A percentile compares a stretch with the other conserved stretches of the same genome.
phyloP scores from a whole-genome alignment of 2,888 invertebrate species.

The Sinodicranocentrus sp. region DNA sequence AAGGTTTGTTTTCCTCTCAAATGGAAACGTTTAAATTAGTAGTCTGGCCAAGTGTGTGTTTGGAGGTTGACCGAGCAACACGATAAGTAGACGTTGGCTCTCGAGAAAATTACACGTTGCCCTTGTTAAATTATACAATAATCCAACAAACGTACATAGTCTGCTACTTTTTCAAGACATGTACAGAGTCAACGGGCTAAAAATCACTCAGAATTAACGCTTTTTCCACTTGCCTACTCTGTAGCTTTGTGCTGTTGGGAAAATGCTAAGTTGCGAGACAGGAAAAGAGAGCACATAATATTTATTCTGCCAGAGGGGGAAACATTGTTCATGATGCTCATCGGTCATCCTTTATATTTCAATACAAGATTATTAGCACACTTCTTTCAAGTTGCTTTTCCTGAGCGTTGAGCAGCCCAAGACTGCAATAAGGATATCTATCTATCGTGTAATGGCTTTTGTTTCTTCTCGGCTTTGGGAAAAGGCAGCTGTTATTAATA shows the following conservation, averaged over 20 bases:
- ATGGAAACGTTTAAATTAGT: constrained; percentile 67
- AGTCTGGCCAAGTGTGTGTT: constrained; percentile 66
- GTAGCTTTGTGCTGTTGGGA: too few relatives aligned
- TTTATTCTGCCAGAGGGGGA: constrained; percentile 47
- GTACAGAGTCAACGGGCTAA: too few relatives aligned
- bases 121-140: constrained; percentile 67
- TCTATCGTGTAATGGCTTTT: too few relatives aligned
- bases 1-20: constrained; percentile 69
- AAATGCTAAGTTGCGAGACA: too few relatives aligned
- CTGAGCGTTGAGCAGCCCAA: too few relatives aligned
- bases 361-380: constrained; percentile 67
- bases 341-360: constrained; percentile 63
- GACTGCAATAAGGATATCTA: too few relatives aligned
- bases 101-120: constrained; percentile 68
- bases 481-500: constrained; percentile 10
- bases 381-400: constrained; percentile 31
- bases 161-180: too few relatives aligned
- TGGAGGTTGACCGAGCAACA: constrained; percentile 66
- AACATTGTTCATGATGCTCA: constrained; percentile 21
- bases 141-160: constrained; percentile 26
- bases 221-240: too few relatives aligned
- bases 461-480: neutral
- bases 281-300: neutral
- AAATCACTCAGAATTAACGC: too few relatives aligned
- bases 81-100: constrained; percentile 69